phyloP scores from a whole-genome alignment of 2,888 invertebrate species.

The Mythimna lalbum region DNA sequence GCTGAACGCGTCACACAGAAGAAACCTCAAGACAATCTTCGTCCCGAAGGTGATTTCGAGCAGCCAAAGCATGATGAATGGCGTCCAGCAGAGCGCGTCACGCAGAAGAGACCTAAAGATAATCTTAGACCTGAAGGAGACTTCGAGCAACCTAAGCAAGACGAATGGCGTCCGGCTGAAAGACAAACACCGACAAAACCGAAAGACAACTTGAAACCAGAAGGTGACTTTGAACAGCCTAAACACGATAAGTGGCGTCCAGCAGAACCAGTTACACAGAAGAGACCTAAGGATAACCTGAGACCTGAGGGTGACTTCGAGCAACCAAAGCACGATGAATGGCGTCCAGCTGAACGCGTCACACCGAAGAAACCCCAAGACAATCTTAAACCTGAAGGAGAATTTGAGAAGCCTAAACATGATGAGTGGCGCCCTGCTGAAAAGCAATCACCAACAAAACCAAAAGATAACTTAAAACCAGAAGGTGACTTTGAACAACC shows the following conservation, averaged over 20 bases:
- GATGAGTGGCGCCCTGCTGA: slow-evolving; percentile 72
- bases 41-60: slow-evolving; percentile 90
- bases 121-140: slow-evolving; percentile 90
- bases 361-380: slow-evolving; percentile 75
- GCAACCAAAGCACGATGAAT: slow-evolving; percentile 76
- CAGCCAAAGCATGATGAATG: slow-evolving; percentile 72
- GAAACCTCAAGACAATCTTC: slow-evolving; percentile 87
- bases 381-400: slow-evolving; percentile 89
- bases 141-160: slow-evolving; percentile 76
- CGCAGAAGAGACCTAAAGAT: slow-evolving; percentile 82
- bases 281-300: slow-evolving; percentile 84
- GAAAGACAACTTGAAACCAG: slow-evolving; percentile 41
- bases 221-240: slow-evolving; percentile 46
- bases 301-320: slow-evolving; percentile 75
- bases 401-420: slow-evolving; percentile 80
- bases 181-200: slow-evolving; percentile 37
- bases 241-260: slow-evolving; percentile 48
- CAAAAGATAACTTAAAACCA: slow-evolving; percentile 74
- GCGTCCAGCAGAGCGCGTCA: slow-evolving; percentile 86
- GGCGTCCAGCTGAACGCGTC: slow-evolving; percentile 70
- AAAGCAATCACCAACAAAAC: slow-evolving; percentile 79
- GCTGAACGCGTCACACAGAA: slow-evolving; percentile 63
- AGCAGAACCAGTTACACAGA: slow-evolving; percentile 36
- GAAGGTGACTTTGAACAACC: slow-evolving; percentile 74
- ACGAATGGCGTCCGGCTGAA: slow-evolving; percentile 62